phyloP scores from a whole-genome alignment of 2,113 vertebrate genomes.

The Sisor rabdophorus region DNA sequence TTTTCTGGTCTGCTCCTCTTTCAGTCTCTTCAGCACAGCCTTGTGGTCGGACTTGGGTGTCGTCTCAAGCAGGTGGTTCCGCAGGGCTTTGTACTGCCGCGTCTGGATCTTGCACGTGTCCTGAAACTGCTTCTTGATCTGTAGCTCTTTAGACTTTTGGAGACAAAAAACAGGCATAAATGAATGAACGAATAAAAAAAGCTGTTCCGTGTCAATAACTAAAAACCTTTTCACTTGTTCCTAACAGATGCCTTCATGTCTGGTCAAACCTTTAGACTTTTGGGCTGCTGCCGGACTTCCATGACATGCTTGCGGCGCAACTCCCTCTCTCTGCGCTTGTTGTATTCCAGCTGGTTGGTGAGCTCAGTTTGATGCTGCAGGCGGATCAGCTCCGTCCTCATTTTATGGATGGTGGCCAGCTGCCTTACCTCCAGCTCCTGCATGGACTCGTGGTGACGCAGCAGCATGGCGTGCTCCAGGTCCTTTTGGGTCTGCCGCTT shows the following conservation, averaged over 20 bases:
- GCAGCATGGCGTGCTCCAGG: conserved; percentile 95
- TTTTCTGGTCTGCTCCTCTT: conserved; percentile 97
- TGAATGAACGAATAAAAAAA: neutral
- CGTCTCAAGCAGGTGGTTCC: conserved; percentile 93
- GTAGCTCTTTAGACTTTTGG: conserved; percentile 85
- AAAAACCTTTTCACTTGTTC: neutral
- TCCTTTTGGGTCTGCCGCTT: conserved; percentile 98
- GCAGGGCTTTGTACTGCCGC: conserved; percentile 94
- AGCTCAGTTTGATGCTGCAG: conserved; percentile 98
- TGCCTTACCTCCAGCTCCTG: conserved; percentile 98
- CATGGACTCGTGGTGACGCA: conserved; percentile 97
- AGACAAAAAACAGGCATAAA: conserved; percentile 18
- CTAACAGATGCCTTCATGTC: neutral
- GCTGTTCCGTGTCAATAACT: neutral
- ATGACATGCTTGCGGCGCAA: conserved; percentile 93
- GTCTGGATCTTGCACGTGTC: conserved; percentile 98
- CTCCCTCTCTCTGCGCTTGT: conserved; percentile 94
- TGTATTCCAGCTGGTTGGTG: conserved; percentile 98
- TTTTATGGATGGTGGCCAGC: conserved; percentile 91
- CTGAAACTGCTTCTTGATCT: conserved; percentile 92
- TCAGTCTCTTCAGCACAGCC: conserved; percentile 96
- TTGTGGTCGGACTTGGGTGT: conserved; percentile 98
- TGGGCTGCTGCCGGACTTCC: conserved; percentile 98
- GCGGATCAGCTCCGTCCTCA: conserved; percentile 89
- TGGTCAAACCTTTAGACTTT: conserved; percentile 89